Evolutionary conservation across 2,888 invertebrate genomes (phyloP).

Genomic region (Caenorhabditis sp.): DNA sequence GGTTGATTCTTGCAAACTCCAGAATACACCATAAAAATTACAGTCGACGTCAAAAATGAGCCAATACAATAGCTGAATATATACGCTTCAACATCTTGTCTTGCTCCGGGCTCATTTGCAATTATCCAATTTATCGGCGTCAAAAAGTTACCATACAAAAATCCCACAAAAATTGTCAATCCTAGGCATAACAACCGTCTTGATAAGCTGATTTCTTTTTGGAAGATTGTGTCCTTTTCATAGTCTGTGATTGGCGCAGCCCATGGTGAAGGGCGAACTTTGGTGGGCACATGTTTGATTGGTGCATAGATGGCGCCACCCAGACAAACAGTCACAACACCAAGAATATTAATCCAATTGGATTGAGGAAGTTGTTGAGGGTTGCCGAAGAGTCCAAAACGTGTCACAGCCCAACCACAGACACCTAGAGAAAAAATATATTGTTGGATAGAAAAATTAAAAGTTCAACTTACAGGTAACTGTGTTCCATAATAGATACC

Average conservation of each 20-base stretch:
- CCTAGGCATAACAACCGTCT: constrained; percentile 24
- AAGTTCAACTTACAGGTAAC: constrained; percentile 25
- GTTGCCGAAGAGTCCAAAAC: constrained; percentile 56
- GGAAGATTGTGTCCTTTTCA: constrained; percentile 16
- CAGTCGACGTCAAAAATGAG: constrained; percentile 71
- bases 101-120: constrained; percentile 38
- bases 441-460: not conserved
- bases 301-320: constrained; percentile 51
- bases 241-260: constrained; percentile 21
- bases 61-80: constrained; percentile 74
- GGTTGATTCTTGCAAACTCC: constrained; percentile 44
- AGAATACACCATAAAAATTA: constrained; percentile 70
- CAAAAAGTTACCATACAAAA: constrained; percentile 53
- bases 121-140: constrained; percentile 54
- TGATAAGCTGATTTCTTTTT: constrained; percentile 14
- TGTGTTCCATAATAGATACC: constrained; percentile 54
- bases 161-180: constrained; percentile 49
- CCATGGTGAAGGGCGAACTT: constrained; percentile 49
- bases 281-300: constrained; percentile 47
- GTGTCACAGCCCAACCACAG: constrained; percentile 49
- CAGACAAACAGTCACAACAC: constrained; percentile 49
- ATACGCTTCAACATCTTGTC: constrained; percentile 68
- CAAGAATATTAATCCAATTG: constrained; percentile 49
- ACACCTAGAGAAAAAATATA: no score
- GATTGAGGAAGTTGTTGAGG: constrained; percentile 37